Percentiles rank a stretch among this genome's conserved stretches.
These are phyloP conservation scores for Mustela nigripes DNA, from an alignment of 2,113 vertebrate species.

Conservation along the genomic window DNA sequence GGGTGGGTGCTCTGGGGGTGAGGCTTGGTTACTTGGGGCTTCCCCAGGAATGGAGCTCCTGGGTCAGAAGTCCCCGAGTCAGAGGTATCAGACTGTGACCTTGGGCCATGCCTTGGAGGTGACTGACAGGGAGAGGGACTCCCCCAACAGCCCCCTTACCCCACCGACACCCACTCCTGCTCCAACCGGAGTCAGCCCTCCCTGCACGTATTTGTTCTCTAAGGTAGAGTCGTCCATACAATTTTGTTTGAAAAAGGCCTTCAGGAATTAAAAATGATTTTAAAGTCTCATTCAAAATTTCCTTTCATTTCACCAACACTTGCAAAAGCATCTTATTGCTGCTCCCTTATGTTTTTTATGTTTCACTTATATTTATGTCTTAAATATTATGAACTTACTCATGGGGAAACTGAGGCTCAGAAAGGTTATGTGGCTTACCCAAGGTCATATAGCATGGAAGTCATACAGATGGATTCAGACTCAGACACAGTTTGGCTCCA, in stretches of 20 bases:
- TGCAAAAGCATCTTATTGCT: background rate
- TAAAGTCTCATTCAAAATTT: conserved; percentile 1
- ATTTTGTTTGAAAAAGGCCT: background rate
- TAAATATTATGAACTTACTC: background rate
- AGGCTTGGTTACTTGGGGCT: background rate
- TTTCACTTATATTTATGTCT: background rate
- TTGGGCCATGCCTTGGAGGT: background rate
- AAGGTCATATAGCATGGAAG: background rate
- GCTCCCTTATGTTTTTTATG: background rate
- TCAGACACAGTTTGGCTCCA: background rate
- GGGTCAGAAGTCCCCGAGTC: background rate
- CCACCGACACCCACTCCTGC: background rate
- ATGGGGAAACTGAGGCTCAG: background rate
- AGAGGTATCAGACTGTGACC: background rate
- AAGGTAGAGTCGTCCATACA: background rate
- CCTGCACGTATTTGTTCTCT: background rate
- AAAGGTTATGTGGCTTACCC: background rate
- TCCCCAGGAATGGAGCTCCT: background rate
- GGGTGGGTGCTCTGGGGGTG: background rate
- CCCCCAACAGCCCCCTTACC: no score
- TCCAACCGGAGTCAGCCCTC: background rate
- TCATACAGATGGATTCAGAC: background rate
- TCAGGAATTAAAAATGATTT: conserved; percentile 7
- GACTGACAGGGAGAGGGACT: background rate
- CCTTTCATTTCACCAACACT: background rate